Percentiles rank a stretch among this genome's conserved stretches.
These are phyloP conservation scores for Oedothorax gibbosus DNA, from an alignment of 1,140 invertebrate species.

Conservation along the genomic window DNA sequence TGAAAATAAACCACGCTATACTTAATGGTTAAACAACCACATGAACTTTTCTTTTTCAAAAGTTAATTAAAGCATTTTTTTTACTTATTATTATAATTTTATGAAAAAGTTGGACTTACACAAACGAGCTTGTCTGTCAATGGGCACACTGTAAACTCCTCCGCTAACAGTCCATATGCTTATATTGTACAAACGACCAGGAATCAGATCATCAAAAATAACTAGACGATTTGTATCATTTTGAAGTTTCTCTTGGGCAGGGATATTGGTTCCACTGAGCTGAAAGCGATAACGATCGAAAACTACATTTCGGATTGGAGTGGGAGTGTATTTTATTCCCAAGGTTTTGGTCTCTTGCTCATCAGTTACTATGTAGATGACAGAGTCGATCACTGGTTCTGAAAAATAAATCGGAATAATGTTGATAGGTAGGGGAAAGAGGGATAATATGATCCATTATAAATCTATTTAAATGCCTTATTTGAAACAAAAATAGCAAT, in stretches of 20 bases:
- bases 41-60: background rate
- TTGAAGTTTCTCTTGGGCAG: slow-evolving; percentile 77
- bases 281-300: slow-evolving; percentile 66
- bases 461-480: too few species aligned
- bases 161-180: slow-evolving; percentile 91
- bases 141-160: slow-evolving; percentile 83
- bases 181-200: slow-evolving; percentile 86
- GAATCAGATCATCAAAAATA: slow-evolving; percentile 82
- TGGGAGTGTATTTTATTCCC: slow-evolving; percentile 66
- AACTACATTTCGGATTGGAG: slow-evolving; percentile 64
- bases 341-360: slow-evolving; percentile 75
- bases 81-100: background rate
- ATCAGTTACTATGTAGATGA: slow-evolving; percentile 88
- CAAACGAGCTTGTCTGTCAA: slow-evolving; percentile 84
- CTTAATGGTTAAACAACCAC: background rate
- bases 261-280: slow-evolving; percentile 63
- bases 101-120: slow-evolving; percentile 65
- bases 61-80: background rate
- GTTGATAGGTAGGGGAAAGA: too few species aligned
- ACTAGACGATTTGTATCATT: slow-evolving; percentile 85
- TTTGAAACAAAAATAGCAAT: too few species aligned
- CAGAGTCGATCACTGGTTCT: slow-evolving; percentile 92
- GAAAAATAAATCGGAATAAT: slow-evolving; percentile 62
- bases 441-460: too few species aligned
- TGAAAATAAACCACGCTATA: too few species aligned